These are phyloP conservation scores for Damaliscus lunatus DNA, from an alignment of 2,113 vertebrate genomes.

Conservation along the genomic window DNA sequence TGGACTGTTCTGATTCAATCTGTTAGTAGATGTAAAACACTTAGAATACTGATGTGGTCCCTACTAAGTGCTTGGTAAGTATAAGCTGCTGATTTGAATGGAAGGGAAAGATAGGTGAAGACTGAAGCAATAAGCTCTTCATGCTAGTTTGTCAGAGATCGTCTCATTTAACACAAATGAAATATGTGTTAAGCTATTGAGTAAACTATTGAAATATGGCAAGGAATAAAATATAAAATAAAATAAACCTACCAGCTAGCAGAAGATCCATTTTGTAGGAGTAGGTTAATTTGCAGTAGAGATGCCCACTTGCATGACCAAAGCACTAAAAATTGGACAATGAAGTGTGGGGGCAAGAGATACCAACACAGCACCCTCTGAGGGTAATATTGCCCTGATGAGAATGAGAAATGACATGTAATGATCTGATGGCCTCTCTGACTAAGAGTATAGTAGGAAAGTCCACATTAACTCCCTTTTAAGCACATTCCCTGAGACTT, in stretches of 20 bases:
- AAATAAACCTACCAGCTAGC: background rate
- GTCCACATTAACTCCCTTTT: background rate
- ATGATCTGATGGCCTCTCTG: background rate
- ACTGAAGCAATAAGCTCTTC: background rate
- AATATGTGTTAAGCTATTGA: background rate
- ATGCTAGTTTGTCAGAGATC: background rate
- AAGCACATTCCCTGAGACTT: background rate
- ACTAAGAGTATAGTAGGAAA: background rate
- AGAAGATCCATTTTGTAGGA: background rate
- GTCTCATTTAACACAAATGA: background rate
- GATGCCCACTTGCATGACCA: background rate
- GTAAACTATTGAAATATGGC: background rate
- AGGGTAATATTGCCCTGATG: background rate
- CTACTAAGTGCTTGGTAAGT: background rate
- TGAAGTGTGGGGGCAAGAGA: background rate
- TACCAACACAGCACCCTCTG: background rate
- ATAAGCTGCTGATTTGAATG: background rate
- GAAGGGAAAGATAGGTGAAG: background rate
- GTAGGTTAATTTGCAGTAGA: background rate
- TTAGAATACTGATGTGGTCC: background rate
- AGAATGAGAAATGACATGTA: background rate
- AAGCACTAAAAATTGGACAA: background rate
- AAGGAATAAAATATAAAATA: background rate
- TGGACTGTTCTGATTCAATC: background rate
- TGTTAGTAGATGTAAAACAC: background rate